Evolutionary conservation across 2,113 vertebrate species (phyloP).

Genomic region (Spermophilus dauricus): DNA sequence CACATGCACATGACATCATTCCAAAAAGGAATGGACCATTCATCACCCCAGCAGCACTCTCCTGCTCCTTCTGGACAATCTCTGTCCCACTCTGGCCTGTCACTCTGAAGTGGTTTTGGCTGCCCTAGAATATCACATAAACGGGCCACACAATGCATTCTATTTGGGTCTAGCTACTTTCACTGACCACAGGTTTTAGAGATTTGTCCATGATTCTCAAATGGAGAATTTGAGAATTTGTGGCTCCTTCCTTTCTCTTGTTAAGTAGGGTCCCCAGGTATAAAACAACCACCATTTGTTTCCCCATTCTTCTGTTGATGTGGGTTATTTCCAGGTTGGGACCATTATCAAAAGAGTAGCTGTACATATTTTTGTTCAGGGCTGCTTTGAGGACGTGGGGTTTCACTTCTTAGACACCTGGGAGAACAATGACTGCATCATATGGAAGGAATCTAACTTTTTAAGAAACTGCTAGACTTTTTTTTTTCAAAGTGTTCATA

Average conservation of each 20-base stretch:
- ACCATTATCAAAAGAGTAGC: neutral
- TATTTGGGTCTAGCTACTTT: neutral
- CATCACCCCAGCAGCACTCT: neutral
- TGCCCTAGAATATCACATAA: neutral
- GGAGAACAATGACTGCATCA: neutral
- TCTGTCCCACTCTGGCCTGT: neutral
- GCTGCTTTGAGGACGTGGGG: neutral
- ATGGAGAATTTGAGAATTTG: neutral
- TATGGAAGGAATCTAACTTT: neutral
- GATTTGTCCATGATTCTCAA: neutral
- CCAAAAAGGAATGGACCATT: neutral
- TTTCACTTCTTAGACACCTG: slow-evolving; percentile 41
- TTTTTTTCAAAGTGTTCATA: neutral
- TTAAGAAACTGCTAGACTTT: neutral
- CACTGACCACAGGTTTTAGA: neutral
- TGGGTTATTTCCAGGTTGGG: neutral
- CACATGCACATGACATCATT: neutral
- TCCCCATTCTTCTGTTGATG: neutral
- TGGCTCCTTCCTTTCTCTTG: neutral
- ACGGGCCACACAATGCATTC: neutral
- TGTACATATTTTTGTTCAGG: neutral
- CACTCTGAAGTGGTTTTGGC: neutral
- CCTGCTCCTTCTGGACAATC: no score
- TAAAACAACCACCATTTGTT: neutral
- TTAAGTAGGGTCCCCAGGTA: neutral